Percentiles rank a stretch among this genome's conserved stretches.
phyloP scores from a whole-genome alignment of 1,140 invertebrate species.

The Maconellicoccus hirsutus region DNA sequence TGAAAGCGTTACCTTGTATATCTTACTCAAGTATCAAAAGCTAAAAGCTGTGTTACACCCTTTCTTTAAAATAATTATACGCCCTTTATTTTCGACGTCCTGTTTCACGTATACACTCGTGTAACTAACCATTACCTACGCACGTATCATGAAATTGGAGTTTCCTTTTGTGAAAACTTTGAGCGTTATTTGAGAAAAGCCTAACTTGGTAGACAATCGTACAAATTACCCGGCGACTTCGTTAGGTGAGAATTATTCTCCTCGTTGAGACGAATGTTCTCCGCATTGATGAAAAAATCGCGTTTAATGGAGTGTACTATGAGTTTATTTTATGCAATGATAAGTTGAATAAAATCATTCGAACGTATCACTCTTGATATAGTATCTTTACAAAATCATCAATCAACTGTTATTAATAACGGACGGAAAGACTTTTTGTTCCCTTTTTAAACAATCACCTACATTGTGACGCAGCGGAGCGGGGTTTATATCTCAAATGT shows the following conservation, averaged over 20 bases:
- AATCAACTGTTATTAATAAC: slow-evolving; percentile 13
- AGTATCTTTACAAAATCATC: slow-evolving; percentile 8
- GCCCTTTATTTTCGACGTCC: background rate
- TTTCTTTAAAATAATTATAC: slow-evolving; percentile 6
- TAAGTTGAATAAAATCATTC: background rate
- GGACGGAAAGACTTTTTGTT: slow-evolving; percentile 12
- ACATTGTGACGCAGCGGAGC: background rate
- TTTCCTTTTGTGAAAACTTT: slow-evolving; percentile 3
- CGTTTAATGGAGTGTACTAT: background rate
- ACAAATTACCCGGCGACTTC: no score
- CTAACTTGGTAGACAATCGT: background rate
- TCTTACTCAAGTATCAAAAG: slow-evolving; percentile 2
- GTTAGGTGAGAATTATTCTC: no score
- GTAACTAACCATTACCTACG: background rate
- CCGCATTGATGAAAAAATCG: no score
- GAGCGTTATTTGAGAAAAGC: background rate
- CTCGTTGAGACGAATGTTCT: no score
- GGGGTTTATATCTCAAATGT: background rate
- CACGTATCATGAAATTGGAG: background rate
- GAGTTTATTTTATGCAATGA: background rate
- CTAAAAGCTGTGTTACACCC: background rate
- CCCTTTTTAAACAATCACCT: background rate
- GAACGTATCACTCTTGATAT: background rate
- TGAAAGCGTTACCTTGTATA: background rate
- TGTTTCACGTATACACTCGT: background rate